phyloP scores from a whole-genome alignment of 2,113 vertebrate genomes.

The Podarcis muralis region DNA sequence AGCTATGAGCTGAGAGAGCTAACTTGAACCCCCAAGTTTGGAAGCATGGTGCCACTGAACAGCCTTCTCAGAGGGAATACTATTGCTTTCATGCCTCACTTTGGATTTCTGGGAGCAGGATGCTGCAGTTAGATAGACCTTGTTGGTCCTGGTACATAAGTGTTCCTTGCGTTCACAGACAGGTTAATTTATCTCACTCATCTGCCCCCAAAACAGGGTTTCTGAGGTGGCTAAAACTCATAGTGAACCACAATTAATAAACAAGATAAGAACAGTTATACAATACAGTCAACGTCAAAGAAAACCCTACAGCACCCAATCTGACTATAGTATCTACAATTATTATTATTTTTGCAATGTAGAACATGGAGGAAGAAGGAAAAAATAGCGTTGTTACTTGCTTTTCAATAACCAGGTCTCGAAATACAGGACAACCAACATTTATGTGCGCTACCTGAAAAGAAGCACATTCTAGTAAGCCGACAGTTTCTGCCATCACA shows the following conservation, averaged over 20 bases:
- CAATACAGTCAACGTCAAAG: not conserved
- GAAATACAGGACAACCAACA: constrained; percentile 46
- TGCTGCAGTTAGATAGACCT: not conserved
- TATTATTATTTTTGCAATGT: not conserved
- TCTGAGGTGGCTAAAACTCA: not conserved
- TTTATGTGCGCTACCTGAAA: constrained; percentile 50
- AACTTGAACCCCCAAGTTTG: not conserved
- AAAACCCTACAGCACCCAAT: not conserved
- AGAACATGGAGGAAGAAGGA: constrained; percentile 12
- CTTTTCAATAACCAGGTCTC: constrained; percentile 39
- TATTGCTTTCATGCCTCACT: not conserved
- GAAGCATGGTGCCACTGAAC: not conserved
- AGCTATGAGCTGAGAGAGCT: not conserved
- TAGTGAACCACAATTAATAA: not conserved
- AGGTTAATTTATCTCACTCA: not conserved
- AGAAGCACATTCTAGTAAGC: not conserved
- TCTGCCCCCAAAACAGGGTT: not conserved
- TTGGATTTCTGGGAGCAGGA: not conserved
- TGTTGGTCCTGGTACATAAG: not conserved
- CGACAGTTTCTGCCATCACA: not conserved
- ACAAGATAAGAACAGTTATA: not conserved
- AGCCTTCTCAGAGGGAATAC: not conserved
- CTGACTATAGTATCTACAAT: not conserved
- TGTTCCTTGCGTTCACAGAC: not conserved
- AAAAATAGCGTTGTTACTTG: constrained; percentile 41